Conservation (phyloP, 2,113 vertebrate species). For the Nyctibius bracteatus region DNA sequence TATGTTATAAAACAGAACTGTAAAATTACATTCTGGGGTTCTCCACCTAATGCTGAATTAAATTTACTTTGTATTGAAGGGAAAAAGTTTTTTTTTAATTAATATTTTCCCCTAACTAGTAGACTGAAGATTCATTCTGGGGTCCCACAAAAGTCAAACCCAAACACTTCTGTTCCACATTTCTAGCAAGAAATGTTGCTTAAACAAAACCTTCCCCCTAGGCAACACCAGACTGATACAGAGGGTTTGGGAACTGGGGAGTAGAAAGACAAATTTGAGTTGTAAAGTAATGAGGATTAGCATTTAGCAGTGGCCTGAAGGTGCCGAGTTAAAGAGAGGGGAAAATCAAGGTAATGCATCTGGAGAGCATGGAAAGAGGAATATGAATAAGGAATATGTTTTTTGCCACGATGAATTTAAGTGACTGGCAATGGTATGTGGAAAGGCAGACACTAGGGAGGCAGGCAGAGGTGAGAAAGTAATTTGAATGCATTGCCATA, state of each 20-base stretch:
- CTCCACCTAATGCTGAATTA: background rate
- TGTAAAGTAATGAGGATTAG: background rate
- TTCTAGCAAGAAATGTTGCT: background rate
- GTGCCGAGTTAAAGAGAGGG: background rate
- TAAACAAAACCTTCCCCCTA: background rate
- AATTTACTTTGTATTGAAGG: background rate
- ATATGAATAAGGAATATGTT: background rate
- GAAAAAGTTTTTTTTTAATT: background rate
- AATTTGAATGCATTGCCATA: background rate
- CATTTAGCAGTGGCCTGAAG: background rate
- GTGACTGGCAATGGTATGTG: background rate
- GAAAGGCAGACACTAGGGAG: background rate
- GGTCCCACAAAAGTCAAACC: background rate
- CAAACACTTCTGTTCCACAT: background rate
- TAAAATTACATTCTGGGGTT: background rate
- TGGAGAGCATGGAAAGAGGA: background rate
- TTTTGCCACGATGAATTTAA: background rate
- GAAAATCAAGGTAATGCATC: background rate
- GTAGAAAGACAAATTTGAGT: background rate
- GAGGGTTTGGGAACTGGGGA: background rate
- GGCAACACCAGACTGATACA: background rate
- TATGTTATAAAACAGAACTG: background rate
- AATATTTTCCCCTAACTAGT: background rate
- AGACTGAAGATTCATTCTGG: background rate
- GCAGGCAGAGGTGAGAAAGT: background rate